These are phyloP conservation scores for Helogale parvula DNA, from an alignment of 2,113 vertebrate genomes.

Conservation along the genomic window DNA sequence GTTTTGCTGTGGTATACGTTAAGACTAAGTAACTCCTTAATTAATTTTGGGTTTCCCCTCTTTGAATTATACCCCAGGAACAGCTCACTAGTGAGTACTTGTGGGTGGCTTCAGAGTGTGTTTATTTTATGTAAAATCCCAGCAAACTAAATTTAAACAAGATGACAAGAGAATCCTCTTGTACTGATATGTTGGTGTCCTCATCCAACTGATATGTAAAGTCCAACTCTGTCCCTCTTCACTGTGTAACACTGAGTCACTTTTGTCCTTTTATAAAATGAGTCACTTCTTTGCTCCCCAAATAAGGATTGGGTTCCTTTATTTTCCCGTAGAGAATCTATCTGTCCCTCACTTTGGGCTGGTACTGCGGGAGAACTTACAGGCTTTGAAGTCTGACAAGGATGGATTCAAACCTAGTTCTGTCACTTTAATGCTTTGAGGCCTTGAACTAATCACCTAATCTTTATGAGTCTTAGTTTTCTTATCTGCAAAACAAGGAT, in stretches of 20 bases:
- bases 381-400: not conserved
- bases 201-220: not conserved
- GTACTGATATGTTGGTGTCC: not conserved
- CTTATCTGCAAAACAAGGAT: not conserved
- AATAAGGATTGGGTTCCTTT: not conserved
- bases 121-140: slow-evolving; percentile 36
- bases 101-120: not conserved
- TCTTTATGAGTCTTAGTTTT: not conserved
- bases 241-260: not conserved
- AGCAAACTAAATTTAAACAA: not conserved
- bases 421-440: not conserved
- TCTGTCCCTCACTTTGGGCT: not conserved
- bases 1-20: not conserved
- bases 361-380: not conserved
- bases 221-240: not conserved
- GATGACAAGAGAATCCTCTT: not conserved
- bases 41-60: not conserved
- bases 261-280: not conserved
- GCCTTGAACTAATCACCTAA: not conserved
- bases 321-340: slow-evolving; percentile 20
- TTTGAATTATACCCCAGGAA: not conserved
- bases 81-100: not conserved
- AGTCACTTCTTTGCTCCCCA: not conserved
- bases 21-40: not conserved
- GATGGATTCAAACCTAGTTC: not conserved